Percentiles rank a stretch among this genome's conserved stretches.
Evolutionary conservation across 2,888 invertebrate species (phyloP).

Genomic region (Phragmatobia fuliginosa): DNA sequence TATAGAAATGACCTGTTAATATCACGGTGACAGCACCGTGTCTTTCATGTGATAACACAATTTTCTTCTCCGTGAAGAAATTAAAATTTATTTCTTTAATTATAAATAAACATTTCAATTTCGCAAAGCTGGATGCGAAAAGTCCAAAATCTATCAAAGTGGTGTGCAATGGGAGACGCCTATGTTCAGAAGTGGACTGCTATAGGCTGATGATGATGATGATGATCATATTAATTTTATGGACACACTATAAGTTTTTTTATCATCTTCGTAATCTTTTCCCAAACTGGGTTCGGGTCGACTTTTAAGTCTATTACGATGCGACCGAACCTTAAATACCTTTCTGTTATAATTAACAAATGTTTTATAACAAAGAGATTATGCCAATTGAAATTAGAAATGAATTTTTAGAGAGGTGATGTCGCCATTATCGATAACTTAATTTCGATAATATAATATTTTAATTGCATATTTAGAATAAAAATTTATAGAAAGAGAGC

Average conservation of each 20-base stretch:
- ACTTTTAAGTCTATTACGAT: too few relatives aligned
- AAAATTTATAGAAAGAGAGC: background rate
- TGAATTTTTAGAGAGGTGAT: background rate
- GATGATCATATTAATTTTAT: background rate
- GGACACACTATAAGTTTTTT: background rate
- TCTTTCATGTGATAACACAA: background rate
- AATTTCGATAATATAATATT: background rate
- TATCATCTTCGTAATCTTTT: background rate
- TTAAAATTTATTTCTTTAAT: background rate
- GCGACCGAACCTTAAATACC: background rate
- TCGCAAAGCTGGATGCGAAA: too few relatives aligned
- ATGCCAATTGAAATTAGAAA: background rate
- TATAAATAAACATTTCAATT: background rate
- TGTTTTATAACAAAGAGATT: background rate
- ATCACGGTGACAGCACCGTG: background rate
- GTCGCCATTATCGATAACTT: background rate
- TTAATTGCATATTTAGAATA: background rate
- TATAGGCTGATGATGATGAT: too few relatives aligned
- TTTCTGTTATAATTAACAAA: background rate
- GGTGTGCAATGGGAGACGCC: too few relatives aligned
- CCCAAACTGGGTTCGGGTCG: too few relatives aligned
- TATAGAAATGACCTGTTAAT: background rate
- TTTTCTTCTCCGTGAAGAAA: too few relatives aligned
- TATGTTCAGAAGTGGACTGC: too few relatives aligned
- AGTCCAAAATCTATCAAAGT: too few relatives aligned